Conservation (phyloP, 2,797 vertebrate species). For the Nyctalus aviator region DNA sequence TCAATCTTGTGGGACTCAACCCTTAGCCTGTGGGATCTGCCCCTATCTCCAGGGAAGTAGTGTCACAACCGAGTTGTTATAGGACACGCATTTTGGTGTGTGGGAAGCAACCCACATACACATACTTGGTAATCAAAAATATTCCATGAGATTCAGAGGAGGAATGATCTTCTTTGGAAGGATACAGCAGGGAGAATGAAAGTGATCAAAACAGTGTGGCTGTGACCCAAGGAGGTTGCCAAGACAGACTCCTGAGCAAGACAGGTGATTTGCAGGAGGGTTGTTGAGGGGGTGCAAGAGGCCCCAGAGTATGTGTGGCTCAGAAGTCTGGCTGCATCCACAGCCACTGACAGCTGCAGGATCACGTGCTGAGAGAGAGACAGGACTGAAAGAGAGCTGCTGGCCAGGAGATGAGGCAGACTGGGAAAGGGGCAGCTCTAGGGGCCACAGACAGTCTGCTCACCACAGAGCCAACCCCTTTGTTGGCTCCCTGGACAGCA, state of each 20-base stretch:
- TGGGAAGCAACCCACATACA: not conserved
- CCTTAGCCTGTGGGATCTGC: no score
- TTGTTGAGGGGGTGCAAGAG: not conserved
- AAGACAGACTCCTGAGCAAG: not conserved
- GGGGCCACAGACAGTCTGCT: not conserved
- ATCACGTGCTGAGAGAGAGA: not conserved
- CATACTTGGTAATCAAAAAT: not conserved
- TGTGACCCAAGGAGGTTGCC: not conserved
- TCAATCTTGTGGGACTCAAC: not conserved
- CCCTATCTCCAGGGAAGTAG: not conserved
- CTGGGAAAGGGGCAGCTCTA: not conserved
- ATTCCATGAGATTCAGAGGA: not conserved
- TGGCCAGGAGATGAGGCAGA: rapidly evolving
- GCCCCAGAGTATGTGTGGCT: not conserved
- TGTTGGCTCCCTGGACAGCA: not conserved
- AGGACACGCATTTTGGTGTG: not conserved
- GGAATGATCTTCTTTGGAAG: not conserved
- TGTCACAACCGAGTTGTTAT: not conserved
- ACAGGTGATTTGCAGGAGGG: no score
- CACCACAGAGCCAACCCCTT: not conserved
- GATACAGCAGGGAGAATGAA: not conserved
- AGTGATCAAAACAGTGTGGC: not conserved
- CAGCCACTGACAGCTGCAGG: not conserved
- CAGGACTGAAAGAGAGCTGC: not conserved
- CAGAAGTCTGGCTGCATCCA: not conserved